Evolutionary conservation across 2,888 invertebrate species (phyloP).

Genomic region (Tenodera sinensis): DNA sequence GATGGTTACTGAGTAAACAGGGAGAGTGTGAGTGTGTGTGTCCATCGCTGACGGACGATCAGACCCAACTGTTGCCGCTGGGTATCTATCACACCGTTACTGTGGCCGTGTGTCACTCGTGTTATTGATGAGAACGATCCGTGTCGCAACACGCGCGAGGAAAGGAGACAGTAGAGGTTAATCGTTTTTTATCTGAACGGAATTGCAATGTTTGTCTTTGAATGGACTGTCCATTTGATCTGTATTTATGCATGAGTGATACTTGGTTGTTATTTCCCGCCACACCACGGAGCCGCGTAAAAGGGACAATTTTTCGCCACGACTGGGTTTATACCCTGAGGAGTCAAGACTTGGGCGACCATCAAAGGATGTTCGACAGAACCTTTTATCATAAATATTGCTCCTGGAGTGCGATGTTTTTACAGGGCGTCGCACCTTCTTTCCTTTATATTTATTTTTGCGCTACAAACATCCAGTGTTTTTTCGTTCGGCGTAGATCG

Average conservation of each 20-base stretch:
- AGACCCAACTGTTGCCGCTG: constrained; percentile 7
- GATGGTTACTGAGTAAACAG: constrained; percentile 7
- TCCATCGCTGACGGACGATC: not conserved
- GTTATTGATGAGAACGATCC: constrained; percentile 19
- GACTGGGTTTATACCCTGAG: not conserved
- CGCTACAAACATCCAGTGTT: not conserved
- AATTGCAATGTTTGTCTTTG: constrained; percentile 11
- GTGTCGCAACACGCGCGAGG: not conserved
- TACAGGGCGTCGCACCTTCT: not conserved
- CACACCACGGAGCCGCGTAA: not conserved
- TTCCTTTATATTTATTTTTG: not conserved
- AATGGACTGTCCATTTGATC: not conserved
- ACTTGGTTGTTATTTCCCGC: not conserved
- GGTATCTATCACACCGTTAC: constrained; percentile 16
- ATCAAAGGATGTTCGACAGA: not conserved
- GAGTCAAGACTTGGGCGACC: not conserved
- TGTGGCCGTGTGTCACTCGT: constrained; percentile 9
- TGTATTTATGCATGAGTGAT: constrained; percentile 4
- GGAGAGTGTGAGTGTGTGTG: constrained; percentile 7
- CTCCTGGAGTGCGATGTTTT: not conserved
- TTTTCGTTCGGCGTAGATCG: not conserved
- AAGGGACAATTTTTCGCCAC: not conserved
- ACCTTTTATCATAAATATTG: not conserved
- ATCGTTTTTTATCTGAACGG: constrained; percentile 6
- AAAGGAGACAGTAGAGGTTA: not conserved